These are phyloP conservation scores for Galaxea fascicularis DNA, from an alignment of 92 coral and sea anemone genomes.

Conservation along the genomic window DNA sequence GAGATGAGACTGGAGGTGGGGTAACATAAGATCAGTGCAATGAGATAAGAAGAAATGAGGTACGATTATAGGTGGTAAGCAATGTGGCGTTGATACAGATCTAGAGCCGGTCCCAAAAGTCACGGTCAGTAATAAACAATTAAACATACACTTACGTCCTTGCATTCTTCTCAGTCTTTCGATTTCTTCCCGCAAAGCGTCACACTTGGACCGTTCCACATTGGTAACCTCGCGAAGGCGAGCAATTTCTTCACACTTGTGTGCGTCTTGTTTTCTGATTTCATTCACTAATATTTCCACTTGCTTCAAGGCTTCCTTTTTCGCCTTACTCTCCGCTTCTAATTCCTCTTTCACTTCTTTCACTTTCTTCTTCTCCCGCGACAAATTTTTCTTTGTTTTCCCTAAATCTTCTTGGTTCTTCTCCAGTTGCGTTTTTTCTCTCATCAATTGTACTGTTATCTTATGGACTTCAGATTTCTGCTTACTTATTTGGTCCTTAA, in stretches of 20 bases:
- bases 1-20: too few species aligned
- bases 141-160: constrained; percentile 73
- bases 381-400: constrained; percentile 61
- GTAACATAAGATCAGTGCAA: too few species aligned
- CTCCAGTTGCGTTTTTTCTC: constrained; percentile 50
- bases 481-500: constrained; percentile 64
- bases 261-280: not conserved
- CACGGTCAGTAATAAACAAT: too few species aligned
- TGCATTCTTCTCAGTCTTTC: constrained; percentile 66
- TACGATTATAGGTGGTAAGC: too few species aligned
- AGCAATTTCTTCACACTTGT: not conserved
- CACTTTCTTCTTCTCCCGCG: constrained; percentile 75
- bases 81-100: too few species aligned
- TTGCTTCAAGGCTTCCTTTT: constrained; percentile 56
- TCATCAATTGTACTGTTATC: constrained; percentile 63
- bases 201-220: constrained; percentile 31
- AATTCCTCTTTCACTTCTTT: constrained; percentile 68
- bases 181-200: constrained; percentile 60
- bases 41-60: too few species aligned
- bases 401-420: constrained; percentile 62
- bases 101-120: too few species aligned
- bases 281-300: constrained; percentile 45
- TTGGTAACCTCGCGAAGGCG: constrained; percentile 19
- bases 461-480: constrained; percentile 49
- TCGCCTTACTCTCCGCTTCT: constrained; percentile 64